Conservation (phyloP, 2,888 invertebrate species). For the Nephrocerus scutellatus region DNA sequence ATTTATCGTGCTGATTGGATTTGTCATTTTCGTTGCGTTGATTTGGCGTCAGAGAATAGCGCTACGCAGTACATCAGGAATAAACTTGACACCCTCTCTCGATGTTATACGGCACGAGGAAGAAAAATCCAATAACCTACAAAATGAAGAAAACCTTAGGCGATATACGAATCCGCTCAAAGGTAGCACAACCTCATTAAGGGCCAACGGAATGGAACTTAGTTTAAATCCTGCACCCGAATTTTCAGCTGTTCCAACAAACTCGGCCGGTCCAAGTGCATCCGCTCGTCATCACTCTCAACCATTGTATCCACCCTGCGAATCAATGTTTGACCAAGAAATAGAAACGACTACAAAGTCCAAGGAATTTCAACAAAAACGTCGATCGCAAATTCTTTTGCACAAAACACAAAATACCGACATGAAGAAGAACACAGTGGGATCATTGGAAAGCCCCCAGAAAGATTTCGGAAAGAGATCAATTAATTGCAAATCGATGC, state of each 20-base stretch:
- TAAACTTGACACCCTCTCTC: slow-evolving; percentile 51
- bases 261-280: slow-evolving; percentile 46
- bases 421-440: slow-evolving; percentile 75
- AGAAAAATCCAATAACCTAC: slow-evolving; percentile 84
- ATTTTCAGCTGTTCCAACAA: slow-evolving; percentile 34
- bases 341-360: slow-evolving; percentile 39
- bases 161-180: slow-evolving; percentile 75
- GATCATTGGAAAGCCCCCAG: slow-evolving; percentile 51
- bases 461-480: slow-evolving; percentile 74
- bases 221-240: slow-evolving; percentile 46
- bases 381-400: slow-evolving; percentile 59
- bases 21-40: slow-evolving; percentile 50
- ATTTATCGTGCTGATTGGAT: slow-evolving; percentile 44
- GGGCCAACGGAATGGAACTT: slow-evolving; percentile 51
- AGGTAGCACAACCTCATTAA: slow-evolving; percentile 52
- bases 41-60: slow-evolving; percentile 54
- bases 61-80: slow-evolving; percentile 50
- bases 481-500: slow-evolving; percentile 52
- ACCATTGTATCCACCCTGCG: slow-evolving; percentile 44
- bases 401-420: slow-evolving; percentile 82
- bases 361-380: slow-evolving; percentile 42
- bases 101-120: slow-evolving; percentile 67
- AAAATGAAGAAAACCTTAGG: slow-evolving; percentile 83
- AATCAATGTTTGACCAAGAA: slow-evolving; percentile 44
- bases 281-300: slow-evolving; percentile 43